phyloP scores from a whole-genome alignment of 2,113 vertebrate species.

The Nothobranchius kuhntae region DNA sequence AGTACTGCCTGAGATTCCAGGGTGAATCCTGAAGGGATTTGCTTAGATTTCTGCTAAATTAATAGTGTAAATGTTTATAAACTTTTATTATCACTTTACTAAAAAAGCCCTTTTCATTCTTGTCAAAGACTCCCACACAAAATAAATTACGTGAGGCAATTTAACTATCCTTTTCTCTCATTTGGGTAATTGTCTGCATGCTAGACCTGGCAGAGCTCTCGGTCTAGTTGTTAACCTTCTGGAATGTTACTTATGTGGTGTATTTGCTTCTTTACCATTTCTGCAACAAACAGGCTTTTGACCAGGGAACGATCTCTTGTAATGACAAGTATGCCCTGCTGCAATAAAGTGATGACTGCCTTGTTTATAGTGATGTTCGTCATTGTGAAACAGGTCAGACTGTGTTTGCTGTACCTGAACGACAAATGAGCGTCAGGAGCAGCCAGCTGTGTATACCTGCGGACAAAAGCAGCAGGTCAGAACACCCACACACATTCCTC shows the following conservation, averaged over 20 bases:
- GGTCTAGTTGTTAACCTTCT: slow-evolving; percentile 24
- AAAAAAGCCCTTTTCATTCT: no score
- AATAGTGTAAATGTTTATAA: no score
- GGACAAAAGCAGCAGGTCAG: slow-evolving; percentile 54
- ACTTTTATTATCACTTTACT: no score
- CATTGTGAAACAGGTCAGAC: slow-evolving; percentile 27
- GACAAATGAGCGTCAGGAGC: slow-evolving; percentile 29
- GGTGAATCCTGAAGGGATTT: no score
- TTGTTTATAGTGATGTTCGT: slow-evolving; percentile 29
- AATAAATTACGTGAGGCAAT: not conserved
- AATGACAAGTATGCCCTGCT: slow-evolving; percentile 27
- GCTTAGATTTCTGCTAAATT: no score
- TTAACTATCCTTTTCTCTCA: not conserved
- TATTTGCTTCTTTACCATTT: slow-evolving; percentile 24
- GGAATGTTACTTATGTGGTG: slow-evolving; percentile 43
- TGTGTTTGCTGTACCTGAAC: slow-evolving; percentile 62
- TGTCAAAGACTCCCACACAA: no score
- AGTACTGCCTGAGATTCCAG: no score
- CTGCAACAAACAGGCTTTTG: slow-evolving; percentile 28
- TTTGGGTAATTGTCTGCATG: not conserved
- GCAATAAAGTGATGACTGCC: slow-evolving; percentile 8
- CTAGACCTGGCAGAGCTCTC: not conserved
- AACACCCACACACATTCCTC: slow-evolving; percentile 11
- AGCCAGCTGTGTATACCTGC: slow-evolving; percentile 51
- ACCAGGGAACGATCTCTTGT: slow-evolving; percentile 23